Percentiles rank a stretch among this genome's conserved stretches.
Evolutionary conservation across 2,888 invertebrate genomes (phyloP).

Genomic region (Actias luna): DNA sequence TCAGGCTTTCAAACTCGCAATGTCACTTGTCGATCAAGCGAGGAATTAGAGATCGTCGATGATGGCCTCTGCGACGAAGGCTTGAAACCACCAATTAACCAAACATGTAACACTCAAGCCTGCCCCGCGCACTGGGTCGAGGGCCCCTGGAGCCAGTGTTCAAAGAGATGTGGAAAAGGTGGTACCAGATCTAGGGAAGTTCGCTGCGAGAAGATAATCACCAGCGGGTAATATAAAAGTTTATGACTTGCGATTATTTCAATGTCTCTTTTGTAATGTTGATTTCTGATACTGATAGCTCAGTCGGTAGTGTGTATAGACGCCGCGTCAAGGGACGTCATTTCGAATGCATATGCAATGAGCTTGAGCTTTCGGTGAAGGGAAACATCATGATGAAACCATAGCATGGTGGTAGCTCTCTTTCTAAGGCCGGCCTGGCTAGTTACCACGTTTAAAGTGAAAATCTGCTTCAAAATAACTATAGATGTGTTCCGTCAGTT

Average conservation of each 20-base stretch:
- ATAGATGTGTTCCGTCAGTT: too few species aligned
- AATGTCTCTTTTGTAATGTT: too few species aligned
- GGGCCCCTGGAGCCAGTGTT: slow-evolving; percentile 91
- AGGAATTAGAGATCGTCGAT: slow-evolving; percentile 86
- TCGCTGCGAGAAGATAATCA: slow-evolving; percentile 90
- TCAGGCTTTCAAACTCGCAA: slow-evolving; percentile 88
- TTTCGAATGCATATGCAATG: too few species aligned
- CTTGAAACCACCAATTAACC: slow-evolving; percentile 86
- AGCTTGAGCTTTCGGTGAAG: too few species aligned
- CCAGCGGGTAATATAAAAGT: slow-evolving; percentile 80
- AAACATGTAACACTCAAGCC: slow-evolving; percentile 87
- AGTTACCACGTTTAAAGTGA: too few species aligned
- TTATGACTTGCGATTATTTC: background rate
- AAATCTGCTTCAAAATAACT: too few species aligned
- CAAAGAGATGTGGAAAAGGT: slow-evolving; percentile 89
- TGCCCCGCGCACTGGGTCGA: slow-evolving; percentile 92
- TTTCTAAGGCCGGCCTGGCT: too few species aligned
- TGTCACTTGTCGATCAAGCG: slow-evolving; percentile 90
- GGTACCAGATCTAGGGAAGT: slow-evolving; percentile 87
- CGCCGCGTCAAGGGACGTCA: too few species aligned
- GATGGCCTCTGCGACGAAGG: slow-evolving; percentile 89
- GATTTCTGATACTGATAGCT: too few species aligned
- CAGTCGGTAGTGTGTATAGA: too few species aligned
- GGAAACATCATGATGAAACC: too few species aligned
- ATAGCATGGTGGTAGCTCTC: too few species aligned